phyloP scores from a whole-genome alignment of 92 coral and sea anemone genomes.

The Phenganax subtilis region DNA sequence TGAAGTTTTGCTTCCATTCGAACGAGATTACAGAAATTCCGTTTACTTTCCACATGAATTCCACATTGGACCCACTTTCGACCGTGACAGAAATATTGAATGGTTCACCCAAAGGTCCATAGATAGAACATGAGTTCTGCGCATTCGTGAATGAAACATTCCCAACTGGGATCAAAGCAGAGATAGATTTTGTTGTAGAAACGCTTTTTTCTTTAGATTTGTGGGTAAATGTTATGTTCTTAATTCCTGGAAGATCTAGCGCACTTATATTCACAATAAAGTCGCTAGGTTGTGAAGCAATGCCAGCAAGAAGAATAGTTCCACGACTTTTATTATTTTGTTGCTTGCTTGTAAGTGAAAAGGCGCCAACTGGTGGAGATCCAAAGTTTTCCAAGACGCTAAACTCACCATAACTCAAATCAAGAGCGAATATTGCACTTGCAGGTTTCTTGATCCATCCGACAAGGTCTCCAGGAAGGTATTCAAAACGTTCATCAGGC shows the following conservation, averaged over 20 bases:
- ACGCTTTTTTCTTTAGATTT: not conserved
- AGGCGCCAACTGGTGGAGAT: constrained; percentile 28
- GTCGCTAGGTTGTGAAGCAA: constrained; percentile 58
- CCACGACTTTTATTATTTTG: constrained; percentile 27
- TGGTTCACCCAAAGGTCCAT: not conserved
- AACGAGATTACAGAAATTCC: not conserved
- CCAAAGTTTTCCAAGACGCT: constrained; percentile 38
- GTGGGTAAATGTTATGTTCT: constrained; percentile 11
- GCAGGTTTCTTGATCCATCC: constrained; percentile 64
- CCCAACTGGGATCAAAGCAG: constrained; percentile 9
- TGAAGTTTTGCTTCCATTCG: constrained; percentile 46
- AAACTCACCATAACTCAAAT: constrained; percentile 34
- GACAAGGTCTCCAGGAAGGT: constrained; percentile 61
- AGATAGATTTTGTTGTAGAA: not conserved
- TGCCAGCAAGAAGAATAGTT: constrained; percentile 45
- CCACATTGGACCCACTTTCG: not conserved
- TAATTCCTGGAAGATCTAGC: not conserved
- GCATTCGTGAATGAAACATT: constrained; percentile 17
- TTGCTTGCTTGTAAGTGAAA: constrained; percentile 40
- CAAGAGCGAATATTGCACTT: constrained; percentile 55
- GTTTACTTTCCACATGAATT: not conserved
- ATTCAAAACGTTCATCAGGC: constrained; percentile 47
- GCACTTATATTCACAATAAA: constrained; percentile 36
- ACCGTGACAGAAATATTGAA: constrained; percentile 15
- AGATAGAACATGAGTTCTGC: constrained; percentile 8